phyloP scores from a whole-genome alignment of 1,140 invertebrate species.

The Eurosta solidaginis region DNA sequence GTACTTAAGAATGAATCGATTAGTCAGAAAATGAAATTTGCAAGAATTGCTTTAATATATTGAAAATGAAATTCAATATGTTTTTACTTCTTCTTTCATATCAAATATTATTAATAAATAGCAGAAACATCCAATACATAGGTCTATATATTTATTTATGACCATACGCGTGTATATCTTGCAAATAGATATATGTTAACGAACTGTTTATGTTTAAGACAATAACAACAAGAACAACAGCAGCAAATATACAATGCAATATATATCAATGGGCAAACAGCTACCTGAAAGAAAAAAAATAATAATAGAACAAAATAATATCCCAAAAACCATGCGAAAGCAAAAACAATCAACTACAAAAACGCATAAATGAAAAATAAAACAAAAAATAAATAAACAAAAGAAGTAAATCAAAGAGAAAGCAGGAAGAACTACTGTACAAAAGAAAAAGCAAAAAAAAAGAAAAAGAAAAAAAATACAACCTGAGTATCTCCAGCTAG shows the following conservation, averaged over 20 bases:
- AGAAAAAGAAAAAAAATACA: not conserved
- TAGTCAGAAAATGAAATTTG: too few species aligned
- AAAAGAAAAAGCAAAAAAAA: not conserved
- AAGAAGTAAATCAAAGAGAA: slow-evolving; percentile 2
- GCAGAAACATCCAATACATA: not conserved
- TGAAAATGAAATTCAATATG: too few species aligned
- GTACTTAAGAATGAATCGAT: too few species aligned
- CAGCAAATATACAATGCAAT: not conserved
- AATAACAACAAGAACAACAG: too few species aligned
- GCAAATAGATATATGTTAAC: not conserved
- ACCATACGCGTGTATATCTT: not conserved
- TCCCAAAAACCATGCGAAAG: not conserved
- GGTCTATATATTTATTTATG: not conserved
- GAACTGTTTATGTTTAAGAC: slow-evolving; percentile 3
- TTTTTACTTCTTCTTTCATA: too few species aligned
- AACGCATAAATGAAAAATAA: not conserved
- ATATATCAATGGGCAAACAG: not conserved
- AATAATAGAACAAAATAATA: too few species aligned
- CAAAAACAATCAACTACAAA: not conserved
- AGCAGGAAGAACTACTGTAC: not conserved
- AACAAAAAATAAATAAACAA: slow-evolving; percentile 15
- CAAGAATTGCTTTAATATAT: slow-evolving; percentile 1
- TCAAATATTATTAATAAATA: too few species aligned
- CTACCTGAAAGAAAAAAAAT: not conserved
- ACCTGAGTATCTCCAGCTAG: not conserved